Conservation (phyloP, 2,797 vertebrate species). For the Brachyrhaphis roseni region DNA sequence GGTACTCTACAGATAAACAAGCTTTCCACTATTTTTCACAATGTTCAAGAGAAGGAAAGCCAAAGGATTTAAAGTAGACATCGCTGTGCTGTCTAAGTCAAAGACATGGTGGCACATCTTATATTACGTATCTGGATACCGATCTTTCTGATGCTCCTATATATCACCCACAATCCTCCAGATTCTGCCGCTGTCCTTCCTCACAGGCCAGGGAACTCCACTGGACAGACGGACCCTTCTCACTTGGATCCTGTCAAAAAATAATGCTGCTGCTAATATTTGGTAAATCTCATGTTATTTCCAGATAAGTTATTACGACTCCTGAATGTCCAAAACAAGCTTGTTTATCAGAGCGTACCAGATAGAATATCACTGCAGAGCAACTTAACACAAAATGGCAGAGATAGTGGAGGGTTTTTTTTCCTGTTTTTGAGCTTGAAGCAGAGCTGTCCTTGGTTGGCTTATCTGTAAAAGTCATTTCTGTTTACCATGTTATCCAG, state of each 20-base stretch:
- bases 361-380: conserved; percentile 6
- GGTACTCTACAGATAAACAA: not conserved
- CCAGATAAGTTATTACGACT: conserved; percentile 6
- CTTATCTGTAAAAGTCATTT: conserved; percentile 15
- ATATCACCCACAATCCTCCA: not conserved
- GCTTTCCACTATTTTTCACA: not conserved
- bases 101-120: not conserved
- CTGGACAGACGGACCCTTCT: conserved; percentile 22
- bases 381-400: conserved; percentile 13
- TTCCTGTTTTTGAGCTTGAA: conserved; percentile 12
- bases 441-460: not conserved
- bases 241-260: conserved; percentile 19
- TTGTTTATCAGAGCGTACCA: conserved; percentile 8
- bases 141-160: not conserved
- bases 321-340: conserved; percentile 18
- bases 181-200: conserved; percentile 17
- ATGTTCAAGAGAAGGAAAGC: conserved; percentile 3
- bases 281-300: conserved; percentile 19
- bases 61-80: conserved; percentile 25
- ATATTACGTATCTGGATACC: not conserved
- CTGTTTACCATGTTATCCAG: conserved; percentile 9
- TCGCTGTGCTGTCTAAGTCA: not conserved
- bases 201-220: conserved; percentile 13
- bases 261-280: conserved; percentile 19
- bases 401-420: not conserved